These are phyloP conservation scores for Seladonia tumulorum DNA, from an alignment of 2,888 invertebrate genomes.

Conservation along the genomic window DNA sequence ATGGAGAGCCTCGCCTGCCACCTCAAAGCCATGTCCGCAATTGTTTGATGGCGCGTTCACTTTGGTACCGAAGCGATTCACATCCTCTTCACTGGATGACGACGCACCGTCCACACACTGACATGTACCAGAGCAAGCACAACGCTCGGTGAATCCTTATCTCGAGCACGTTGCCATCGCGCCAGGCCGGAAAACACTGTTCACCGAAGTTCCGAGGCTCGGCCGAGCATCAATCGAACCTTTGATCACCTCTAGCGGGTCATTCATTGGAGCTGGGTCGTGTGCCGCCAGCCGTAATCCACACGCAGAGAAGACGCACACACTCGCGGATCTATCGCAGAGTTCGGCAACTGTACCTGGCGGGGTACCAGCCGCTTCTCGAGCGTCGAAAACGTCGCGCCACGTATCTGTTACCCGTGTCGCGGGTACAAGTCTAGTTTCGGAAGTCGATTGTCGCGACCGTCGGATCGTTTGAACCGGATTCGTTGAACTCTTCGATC, in stretches of 20 bases:
- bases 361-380: not conserved
- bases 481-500: constrained; percentile 4
- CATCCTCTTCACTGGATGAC: constrained; percentile 62
- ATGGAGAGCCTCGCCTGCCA: constrained; percentile 83
- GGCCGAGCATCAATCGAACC: constrained; percentile 20
- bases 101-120: constrained; percentile 60
- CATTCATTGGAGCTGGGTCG: not conserved
- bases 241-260: not conserved
- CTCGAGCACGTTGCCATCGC: constrained; percentile 28
- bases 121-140: constrained; percentile 36
- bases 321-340: constrained; percentile 4
- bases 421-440: constrained; percentile 25
- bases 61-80: constrained; percentile 72
- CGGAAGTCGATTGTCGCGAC: constrained; percentile 33
- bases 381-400: constrained; percentile 54
- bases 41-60: constrained; percentile 67
- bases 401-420: constrained; percentile 34
- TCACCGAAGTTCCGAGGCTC: constrained; percentile 23
- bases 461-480: not conserved
- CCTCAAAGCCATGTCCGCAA: constrained; percentile 83
- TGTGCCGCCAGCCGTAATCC: constrained; percentile 5
- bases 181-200: constrained; percentile 4
- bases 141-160: constrained; percentile 45
- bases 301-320: constrained; percentile 8
- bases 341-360: not conserved